Conservation (phyloP, 2,113 vertebrate genomes). For the Cephalopterus ornatus region DNA sequence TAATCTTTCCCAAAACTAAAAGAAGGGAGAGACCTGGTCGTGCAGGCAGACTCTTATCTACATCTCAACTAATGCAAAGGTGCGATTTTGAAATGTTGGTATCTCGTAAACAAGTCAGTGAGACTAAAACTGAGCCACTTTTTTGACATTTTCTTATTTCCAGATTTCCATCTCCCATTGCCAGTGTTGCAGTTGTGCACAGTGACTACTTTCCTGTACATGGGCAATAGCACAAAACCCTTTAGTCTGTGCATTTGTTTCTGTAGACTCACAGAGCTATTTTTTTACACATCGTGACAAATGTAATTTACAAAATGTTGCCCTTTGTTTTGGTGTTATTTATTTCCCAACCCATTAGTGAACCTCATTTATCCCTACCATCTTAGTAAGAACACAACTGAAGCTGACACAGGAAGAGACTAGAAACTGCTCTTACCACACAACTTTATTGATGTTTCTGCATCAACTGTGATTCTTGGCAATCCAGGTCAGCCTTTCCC, state of each 20-base stretch:
- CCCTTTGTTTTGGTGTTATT: not conserved
- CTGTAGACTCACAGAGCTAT: not conserved
- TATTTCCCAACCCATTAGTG: not conserved
- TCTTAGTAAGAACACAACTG: not conserved
- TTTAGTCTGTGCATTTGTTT: not conserved
- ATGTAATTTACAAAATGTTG: not conserved
- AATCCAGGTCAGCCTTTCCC: not conserved
- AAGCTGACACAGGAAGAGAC: not conserved
- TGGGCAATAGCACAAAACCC: not conserved
- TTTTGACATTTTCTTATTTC: not conserved
- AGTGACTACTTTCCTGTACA: not conserved
- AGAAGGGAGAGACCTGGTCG: not conserved
- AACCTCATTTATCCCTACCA: not conserved
- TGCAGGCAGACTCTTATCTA: not conserved
- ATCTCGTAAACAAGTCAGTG: not conserved
- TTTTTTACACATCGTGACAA: not conserved
- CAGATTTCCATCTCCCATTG: not conserved
- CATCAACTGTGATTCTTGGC: constrained; percentile 46
- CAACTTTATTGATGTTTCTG: not conserved
- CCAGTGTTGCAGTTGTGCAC: not conserved
- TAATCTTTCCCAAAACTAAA: not conserved
- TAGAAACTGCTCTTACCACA: not conserved
- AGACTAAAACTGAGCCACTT: not conserved
- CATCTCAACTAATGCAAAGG: not conserved
- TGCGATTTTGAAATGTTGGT: not conserved